These are phyloP conservation scores for Mohoua ochrocephala DNA, from an alignment of 2,113 vertebrate species.

Conservation along the genomic window DNA sequence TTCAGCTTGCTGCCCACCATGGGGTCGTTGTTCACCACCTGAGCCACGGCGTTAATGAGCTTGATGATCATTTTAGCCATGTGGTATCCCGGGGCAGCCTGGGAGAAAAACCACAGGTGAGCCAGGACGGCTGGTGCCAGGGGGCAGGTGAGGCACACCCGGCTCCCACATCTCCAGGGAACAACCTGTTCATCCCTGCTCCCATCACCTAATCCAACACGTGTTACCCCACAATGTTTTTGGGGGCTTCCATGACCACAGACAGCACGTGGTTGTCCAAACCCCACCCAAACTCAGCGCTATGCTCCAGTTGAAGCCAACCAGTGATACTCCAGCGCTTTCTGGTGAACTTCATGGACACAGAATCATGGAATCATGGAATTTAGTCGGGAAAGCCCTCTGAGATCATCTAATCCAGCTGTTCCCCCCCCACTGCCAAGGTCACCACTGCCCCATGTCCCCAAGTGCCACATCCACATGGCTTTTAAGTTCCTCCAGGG, in stretches of 20 bases:
- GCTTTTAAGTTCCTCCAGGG: neutral
- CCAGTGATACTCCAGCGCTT: neutral
- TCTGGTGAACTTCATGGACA: neutral
- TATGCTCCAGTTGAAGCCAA: neutral
- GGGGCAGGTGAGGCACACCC: neutral
- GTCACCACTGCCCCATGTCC: neutral
- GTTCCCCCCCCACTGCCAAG: neutral
- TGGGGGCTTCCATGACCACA: neutral
- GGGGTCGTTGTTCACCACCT: conserved; percentile 89
- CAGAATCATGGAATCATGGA: neutral
- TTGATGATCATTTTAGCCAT: conserved; percentile 98
- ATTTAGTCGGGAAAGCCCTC: neutral
- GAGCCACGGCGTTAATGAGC: conserved; percentile 87
- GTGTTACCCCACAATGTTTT: neutral
- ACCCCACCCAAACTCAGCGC: no score
- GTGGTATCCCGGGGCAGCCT: conserved; percentile 96
- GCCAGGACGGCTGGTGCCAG: neutral
- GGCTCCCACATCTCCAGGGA: neutral
- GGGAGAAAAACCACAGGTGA: neutral
- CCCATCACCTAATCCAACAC: neutral
- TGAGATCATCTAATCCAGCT: rapidly evolving
- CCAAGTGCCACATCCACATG: neutral
- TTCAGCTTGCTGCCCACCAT: conserved; percentile 88
- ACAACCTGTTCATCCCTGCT: neutral
- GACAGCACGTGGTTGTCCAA: neutral